A percentile compares a stretch with the other conserved stretches of the same genome.
Conservation (phyloP, 30 jellyfish, hydroid and myxozoan genomes). For the Catostylus mosaicus region DNA sequence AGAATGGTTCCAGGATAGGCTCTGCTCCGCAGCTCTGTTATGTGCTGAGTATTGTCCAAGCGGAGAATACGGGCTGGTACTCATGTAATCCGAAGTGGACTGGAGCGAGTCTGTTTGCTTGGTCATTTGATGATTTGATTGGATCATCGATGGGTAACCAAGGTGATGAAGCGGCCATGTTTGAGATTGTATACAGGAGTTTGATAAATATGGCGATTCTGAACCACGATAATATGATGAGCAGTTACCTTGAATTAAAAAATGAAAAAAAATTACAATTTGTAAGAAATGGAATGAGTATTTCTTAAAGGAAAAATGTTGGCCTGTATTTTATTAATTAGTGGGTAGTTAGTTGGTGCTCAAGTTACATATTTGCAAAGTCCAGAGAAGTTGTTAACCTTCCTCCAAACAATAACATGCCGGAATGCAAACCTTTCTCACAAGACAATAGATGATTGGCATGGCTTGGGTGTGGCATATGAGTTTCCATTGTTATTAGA, state of each 20-base stretch:
- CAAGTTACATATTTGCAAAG: too few species aligned
- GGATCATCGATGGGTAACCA: slow-evolving; percentile 79
- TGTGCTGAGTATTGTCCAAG: slow-evolving; percentile 87
- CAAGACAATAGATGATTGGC: too few species aligned
- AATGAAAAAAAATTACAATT: not conserved
- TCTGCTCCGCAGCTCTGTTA: slow-evolving; percentile 77
- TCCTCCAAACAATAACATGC: too few species aligned
- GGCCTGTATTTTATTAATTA: too few species aligned
- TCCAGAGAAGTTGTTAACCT: too few species aligned
- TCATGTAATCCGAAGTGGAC: slow-evolving; percentile 63
- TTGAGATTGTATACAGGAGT: slow-evolving; percentile 84
- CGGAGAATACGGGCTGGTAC: slow-evolving; percentile 66
- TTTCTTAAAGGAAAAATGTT: too few species aligned
- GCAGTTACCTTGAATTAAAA: slow-evolving; percentile 55
- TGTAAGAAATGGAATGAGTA: too few species aligned
- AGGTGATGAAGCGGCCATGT: slow-evolving; percentile 98
- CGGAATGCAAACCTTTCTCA: too few species aligned
- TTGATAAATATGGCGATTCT: slow-evolving; percentile 74
- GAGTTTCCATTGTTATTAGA: too few species aligned
- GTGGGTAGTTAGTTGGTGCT: too few species aligned
- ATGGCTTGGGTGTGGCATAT: too few species aligned
- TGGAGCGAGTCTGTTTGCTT: slow-evolving; percentile 85
- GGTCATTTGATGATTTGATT: slow-evolving; percentile 73
- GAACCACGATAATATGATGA: slow-evolving; percentile 86
- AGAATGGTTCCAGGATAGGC: slow-evolving; percentile 88